phyloP scores from a whole-genome alignment of 2,888 invertebrate genomes.

The Acanthoscelides obtectus region DNA sequence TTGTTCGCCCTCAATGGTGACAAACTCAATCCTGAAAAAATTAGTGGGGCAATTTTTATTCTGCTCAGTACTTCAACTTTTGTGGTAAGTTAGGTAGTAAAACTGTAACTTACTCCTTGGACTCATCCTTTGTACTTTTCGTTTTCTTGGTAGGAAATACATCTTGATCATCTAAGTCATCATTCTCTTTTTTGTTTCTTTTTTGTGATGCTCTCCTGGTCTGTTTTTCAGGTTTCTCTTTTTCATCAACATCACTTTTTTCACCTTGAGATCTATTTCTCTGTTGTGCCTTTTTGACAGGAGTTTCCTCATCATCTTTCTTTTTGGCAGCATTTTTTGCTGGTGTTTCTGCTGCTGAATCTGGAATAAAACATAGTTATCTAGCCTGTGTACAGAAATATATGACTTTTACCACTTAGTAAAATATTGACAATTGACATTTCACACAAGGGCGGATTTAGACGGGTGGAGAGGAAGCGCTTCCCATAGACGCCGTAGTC shows the following conservation, averaged over 20 bases:
- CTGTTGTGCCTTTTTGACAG: neutral
- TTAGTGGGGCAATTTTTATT: too few relatives aligned
- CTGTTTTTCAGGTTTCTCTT: neutral
- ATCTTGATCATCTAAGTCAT: neutral
- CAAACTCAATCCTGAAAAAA: neutral
- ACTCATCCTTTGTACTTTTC: neutral
- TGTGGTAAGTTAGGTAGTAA: too few relatives aligned
- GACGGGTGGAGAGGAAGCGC: too few relatives aligned
- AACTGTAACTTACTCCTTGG: neutral
- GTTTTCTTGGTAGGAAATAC: neutral
- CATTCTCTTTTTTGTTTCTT: neutral
- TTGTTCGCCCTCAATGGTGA: neutral
- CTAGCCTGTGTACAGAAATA: too few relatives aligned
- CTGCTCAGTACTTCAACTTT: too few relatives aligned
- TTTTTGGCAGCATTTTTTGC: neutral
- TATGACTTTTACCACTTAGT: too few relatives aligned
- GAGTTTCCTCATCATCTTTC: neutral
- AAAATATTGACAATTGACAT: too few relatives aligned
- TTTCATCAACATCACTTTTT: neutral
- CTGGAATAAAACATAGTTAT: neutral
- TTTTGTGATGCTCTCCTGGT: neutral
- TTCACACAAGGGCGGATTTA: too few relatives aligned
- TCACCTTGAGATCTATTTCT: neutral
- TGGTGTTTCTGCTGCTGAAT: neutral
- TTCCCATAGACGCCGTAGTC: too few relatives aligned